Base-by-base conservation (phyloP, 2,888 invertebrate genomes). In the Hermaeophaga mercurialis region DNA sequence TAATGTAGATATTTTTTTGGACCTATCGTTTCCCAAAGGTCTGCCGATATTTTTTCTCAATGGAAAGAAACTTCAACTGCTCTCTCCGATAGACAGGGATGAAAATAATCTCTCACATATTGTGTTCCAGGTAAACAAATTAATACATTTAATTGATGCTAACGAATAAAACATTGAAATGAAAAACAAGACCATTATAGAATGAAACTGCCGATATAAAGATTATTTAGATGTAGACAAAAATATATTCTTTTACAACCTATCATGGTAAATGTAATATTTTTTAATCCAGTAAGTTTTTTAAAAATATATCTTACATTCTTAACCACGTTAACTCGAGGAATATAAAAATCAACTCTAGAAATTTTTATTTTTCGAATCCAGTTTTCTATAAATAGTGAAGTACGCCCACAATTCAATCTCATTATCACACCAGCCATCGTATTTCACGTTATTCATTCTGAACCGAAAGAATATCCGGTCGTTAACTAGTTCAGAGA, bases 31-130 rank as follows among this genome's bases (percentile, higher is more conserved):
- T 76, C 89, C 90, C 7, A 90, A 90, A 74, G 89, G 89, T 12
- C 85, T 86, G 49, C 87, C 89, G 49, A 79, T 88, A 65, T 94
- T 94, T 76, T 84, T 87, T 67, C 82, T 94, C 24, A 88, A 90
- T 72, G 93, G 91, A 34, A 94, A 94, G 77, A 85, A 86, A 58
- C 78, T 94, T 46, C 88, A 89, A 73, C 81, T 94, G 48, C 78
- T 91, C 50, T 83, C 88, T 65, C 92, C 94, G 0, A 79, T 94
- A 45, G 94, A 94, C 76, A 84, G 94, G 70, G 94, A 94, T 78
- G 87, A 85, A 52, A 89, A 91, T 69, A 91, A 91, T 73, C 80
- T 92, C 54, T 92, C 92, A 53, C 92, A 93, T 79, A 88, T 92
- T 78, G 90, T 92, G 19, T 92, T 94, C 75, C 91, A 93, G 86